Percentiles rank a stretch among this genome's conserved stretches.
Conservation (phyloP, 92 coral and sea anemone species). For the Parazoanthus swiftii region DNA sequence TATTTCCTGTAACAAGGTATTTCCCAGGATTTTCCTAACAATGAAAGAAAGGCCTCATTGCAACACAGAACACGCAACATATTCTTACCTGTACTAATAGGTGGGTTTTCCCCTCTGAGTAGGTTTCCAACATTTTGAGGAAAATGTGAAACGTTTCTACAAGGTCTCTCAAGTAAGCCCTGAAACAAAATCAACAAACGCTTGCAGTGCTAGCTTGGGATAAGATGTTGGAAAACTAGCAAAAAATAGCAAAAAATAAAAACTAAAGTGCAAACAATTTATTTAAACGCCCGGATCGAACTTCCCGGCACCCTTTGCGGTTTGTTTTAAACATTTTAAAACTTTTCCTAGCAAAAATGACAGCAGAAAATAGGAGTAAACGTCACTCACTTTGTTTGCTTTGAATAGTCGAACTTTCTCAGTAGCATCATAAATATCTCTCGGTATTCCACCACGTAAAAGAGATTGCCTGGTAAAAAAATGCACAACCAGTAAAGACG, state of each 20-base stretch:
- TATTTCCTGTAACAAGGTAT: too few relatives aligned
- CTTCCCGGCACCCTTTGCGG: too few relatives aligned
- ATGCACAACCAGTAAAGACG: neutral
- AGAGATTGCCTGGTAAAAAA: slow-evolving; percentile 73
- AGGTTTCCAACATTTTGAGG: slow-evolving; percentile 85
- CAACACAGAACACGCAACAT: neutral
- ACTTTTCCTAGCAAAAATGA: neutral
- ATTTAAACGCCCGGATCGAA: too few relatives aligned
- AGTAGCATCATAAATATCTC: slow-evolving; percentile 79
- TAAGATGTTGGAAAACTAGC: neutral
- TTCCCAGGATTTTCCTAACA: too few relatives aligned
- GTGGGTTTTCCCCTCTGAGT: slow-evolving; percentile 78
- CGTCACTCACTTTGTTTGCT: slow-evolving; percentile 85
- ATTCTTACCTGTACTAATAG: slow-evolving; percentile 78
- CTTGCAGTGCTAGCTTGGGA: neutral
- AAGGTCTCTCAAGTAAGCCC: slow-evolving; percentile 87
- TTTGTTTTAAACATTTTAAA: neutral
- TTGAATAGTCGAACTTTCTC: slow-evolving; percentile 81
- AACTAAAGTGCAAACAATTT: neutral
- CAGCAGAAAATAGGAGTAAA: neutral
- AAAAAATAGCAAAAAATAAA: too few relatives aligned
- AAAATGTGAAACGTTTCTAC: slow-evolving; percentile 92
- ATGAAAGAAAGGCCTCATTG: neutral
- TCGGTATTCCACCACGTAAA: slow-evolving; percentile 89
- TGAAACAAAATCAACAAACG: slow-evolving; percentile 33